Base-by-base conservation (phyloP, 2,797 vertebrate species). In the Microchirus variegatus region DNA sequence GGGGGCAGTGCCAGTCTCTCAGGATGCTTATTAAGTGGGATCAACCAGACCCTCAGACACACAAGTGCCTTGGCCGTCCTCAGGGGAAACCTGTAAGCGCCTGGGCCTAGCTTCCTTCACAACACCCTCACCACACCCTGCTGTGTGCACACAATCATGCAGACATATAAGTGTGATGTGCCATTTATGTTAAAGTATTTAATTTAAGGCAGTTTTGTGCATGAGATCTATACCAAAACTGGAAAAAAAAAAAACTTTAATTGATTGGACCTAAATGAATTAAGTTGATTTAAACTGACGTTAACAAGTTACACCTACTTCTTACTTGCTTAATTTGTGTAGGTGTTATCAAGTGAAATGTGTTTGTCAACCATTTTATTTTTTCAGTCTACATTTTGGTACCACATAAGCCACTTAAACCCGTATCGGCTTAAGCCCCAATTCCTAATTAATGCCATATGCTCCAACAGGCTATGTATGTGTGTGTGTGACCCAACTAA, bases 21-120 rank as follows among this genome's bases (percentile, higher is more conserved):
- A 77, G 86, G 87, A 86, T 87, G 87, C 82, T 91, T 90, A 93
- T 92, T 92, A 92, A 92, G 85, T 90, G 81, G 91, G 86, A 92
- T 91, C 86, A 92, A 90, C 85, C 84, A 82, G 73, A 75, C 80
- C 77, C 82, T 83, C 70, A 87, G 70, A 84, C 79, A 89, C 79
- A 89, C 84, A 89, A 91, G 89, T 82, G 82, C 77, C 73, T 72
- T 22, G 74, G 68, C 60, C 35, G 70, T 88, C 85, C 88, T 85
- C 74, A 70, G 80, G 85, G 84, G 83, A 84, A 73, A 69, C 55
- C 75, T 59, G 67, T 78, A 53, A 70, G 62, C 14, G 63, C 64
- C 59, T 63, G 54, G 47, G 58, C 57, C 59, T 60, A 54, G 73
- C 67, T 74, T 70, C 75, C 61, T 60, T 54, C 47, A 69, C 73